Evolutionary conservation across 2,888 invertebrate genomes (phyloP), one percentile per base, ranked within the genome.

Genomic region (Watsonalla binaria): DNA sequence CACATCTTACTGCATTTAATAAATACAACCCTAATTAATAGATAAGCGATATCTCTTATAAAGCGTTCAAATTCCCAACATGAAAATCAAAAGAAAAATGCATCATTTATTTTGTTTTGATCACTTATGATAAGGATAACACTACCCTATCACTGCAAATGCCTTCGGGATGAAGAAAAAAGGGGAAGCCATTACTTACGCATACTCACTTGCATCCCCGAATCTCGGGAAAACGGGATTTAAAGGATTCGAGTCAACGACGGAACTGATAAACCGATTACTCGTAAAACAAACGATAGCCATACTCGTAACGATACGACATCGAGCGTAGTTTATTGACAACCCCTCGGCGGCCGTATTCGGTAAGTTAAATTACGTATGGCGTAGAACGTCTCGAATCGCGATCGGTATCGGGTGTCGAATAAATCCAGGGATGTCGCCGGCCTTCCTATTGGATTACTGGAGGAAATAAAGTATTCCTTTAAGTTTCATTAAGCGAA

Each of bases 401-500:
- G 76, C 72, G 85, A 85, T 82, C 70, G 70, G 76, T 82, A 88
- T 88, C 88, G 74, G 75, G 68, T 64, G 66, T 72, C 69, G 72
- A 76, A 89, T 89, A 89, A 89, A 90, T 88, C 88, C 76, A 62
- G 62, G 69, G 70, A 63, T 65, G 80, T 72, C 73, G 78, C 74
- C 69, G 63, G 69, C 74, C 74, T 82, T 83, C 84, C 81, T 86
- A 74, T 87, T 84, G 86, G 89, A 86, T 86, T 80, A 77, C 80
- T 69, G 71, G 72, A 37, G 11, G 42, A 11, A 42, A 42, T 42
- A 80, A 80, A 83, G 84, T 84, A 83, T 84, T 84, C 86, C 85
- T 87, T 86, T 86, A 83, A 90, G 86, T 87, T 89, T 89, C 89
- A 89, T 90, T 90, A 89, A 88, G 80, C 82, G 88, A 87, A 86